A percentile compares a stretch with the other conserved stretches of the same genome.
Conservation (phyloP, 2,888 invertebrate genomes). For the Labia minor region DNA sequence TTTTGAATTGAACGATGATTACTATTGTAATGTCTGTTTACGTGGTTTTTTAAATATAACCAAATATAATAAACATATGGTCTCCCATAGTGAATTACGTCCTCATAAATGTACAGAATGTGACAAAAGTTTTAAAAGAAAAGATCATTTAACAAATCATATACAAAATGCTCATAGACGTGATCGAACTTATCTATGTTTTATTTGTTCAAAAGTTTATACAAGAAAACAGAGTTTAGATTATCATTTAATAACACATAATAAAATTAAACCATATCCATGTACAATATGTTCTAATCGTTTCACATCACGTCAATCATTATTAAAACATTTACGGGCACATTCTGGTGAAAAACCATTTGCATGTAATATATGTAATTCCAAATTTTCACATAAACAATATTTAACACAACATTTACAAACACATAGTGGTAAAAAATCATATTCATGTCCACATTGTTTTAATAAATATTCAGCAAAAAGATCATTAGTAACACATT, state of each 20-base stretch:
- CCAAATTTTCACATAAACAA: not conserved
- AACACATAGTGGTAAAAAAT: not conserved
- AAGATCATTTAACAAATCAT: slow-evolving; percentile 1
- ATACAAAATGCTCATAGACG: not conserved
- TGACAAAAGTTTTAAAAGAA: slow-evolving; percentile 13
- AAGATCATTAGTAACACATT: not conserved
- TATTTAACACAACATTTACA: slow-evolving; percentile 13
- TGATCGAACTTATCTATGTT: not conserved
- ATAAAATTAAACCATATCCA: not conserved
- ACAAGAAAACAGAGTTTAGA: not conserved
- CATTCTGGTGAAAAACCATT: not conserved
- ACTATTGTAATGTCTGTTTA: not conserved
- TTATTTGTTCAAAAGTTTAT: not conserved
- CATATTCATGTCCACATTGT: not conserved
- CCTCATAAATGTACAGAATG: not conserved
- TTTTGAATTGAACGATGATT: not conserved
- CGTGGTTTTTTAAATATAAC: not conserved
- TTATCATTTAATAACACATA: slow-evolving; percentile 5
- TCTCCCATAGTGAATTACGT: not conserved
- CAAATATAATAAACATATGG: not conserved
- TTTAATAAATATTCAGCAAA: not conserved
- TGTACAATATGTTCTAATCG: not conserved
- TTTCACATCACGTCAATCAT: not conserved
- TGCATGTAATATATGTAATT: not conserved
- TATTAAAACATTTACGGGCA: not conserved